Conservation (phyloP, 2,888 invertebrate genomes). For the Conus canariensis region DNA sequence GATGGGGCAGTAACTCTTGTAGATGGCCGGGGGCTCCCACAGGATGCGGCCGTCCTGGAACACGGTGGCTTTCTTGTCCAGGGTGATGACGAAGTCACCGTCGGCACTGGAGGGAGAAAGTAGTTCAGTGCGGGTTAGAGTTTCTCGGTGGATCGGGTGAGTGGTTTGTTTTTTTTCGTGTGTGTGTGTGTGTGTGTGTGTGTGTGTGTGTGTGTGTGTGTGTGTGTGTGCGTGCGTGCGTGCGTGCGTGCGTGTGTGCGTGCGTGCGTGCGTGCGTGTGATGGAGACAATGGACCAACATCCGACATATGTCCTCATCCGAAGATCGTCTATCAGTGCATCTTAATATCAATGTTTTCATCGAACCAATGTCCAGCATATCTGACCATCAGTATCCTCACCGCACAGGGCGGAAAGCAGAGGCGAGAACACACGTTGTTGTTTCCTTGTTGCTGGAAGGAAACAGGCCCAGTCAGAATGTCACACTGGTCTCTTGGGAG, state of each 20-base stretch:
- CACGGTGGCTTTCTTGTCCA: conserved; percentile 97
- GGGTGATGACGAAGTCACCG: conserved; percentile 94
- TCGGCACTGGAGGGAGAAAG: conserved; percentile 86
- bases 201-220: conserved; percentile 10
- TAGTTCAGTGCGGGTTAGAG: background rate
- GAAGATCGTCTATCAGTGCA: too few relatives aligned
- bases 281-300: too few relatives aligned
- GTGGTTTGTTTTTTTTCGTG: background rate
- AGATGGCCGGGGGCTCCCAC: conserved; percentile 99
- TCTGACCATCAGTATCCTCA: too few relatives aligned
- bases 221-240: background rate
- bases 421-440: too few relatives aligned
- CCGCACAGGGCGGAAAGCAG: too few relatives aligned
- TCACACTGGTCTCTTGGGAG: too few relatives aligned
- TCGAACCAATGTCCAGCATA: too few relatives aligned
- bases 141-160: background rate
- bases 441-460: too few relatives aligned
- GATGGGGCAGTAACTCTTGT: conserved; percentile 87
- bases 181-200: background rate
- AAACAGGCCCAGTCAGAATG: too few relatives aligned
- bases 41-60: conserved; percentile 93
- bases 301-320: too few relatives aligned
- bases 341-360: too few relatives aligned
- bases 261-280: background rate
- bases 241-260: background rate